phyloP scores from a whole-genome alignment of 1,140 invertebrate genomes.

The Aphaenogaster rudis region DNA sequence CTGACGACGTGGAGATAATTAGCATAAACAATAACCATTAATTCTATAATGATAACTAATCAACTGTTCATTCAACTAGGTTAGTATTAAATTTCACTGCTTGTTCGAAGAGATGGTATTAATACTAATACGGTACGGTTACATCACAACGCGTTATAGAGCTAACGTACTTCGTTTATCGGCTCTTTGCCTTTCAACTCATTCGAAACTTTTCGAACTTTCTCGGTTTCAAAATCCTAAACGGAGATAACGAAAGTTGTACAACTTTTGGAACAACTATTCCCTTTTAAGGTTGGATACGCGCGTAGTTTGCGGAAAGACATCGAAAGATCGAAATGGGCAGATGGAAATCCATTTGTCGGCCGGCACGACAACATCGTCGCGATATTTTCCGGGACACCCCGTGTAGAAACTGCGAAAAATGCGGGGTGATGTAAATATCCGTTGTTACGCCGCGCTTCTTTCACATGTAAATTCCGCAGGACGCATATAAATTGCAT shows the following conservation, averaged over 20 bases:
- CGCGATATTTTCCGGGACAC: conserved; percentile 38
- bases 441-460: conserved; percentile 62
- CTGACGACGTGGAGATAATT: conserved; percentile 13
- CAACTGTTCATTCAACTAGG: neutral
- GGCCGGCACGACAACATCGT: neutral
- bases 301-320: conserved; percentile 19
- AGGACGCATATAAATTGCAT: conserved; percentile 65
- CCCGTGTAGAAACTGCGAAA: conserved; percentile 20
- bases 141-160: neutral
- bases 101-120: conserved; percentile 5
- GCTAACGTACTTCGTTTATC: conserved; percentile 7
- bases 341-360: conserved; percentile 51
- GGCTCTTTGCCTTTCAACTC: conserved; percentile 36
- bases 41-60: conserved; percentile 25
- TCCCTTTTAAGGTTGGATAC: conserved; percentile 39
- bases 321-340: conserved; percentile 31
- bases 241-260: conserved; percentile 56
- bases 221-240: conserved; percentile 45
- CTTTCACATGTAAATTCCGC: conserved; percentile 66
- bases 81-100: conserved; percentile 28
- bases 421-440: conserved; percentile 61
- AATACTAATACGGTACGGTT: neutral
- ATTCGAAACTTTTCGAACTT: conserved; percentile 40
- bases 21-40: conserved; percentile 29
- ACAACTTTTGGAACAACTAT: conserved; percentile 35